Evolutionary conservation across 2,113 vertebrate genomes (phyloP), one percentile per base, ranked within the genome.

Genomic region (Thunnus thynnus): DNA sequence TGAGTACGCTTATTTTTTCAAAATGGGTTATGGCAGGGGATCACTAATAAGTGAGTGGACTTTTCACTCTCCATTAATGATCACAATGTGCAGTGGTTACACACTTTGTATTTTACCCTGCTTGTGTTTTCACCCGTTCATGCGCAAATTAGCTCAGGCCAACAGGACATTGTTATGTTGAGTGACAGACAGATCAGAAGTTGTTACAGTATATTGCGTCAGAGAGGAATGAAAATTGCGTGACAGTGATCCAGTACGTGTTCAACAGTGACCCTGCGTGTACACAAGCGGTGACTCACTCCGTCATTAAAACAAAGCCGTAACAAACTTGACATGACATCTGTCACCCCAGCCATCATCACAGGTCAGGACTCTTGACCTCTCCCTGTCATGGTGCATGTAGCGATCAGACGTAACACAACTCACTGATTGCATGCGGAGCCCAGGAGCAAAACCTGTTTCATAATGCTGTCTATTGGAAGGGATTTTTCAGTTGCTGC

Each of bases 261-360:
- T 85, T 78, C 72, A 84, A 78, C 86, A 83, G 68, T 69, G 72
- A 77, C 74, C 80, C 80, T 25, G 52, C n/a, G 50, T 61, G 54
- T 32, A 84, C 76, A 54, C 27, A 3, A 27, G 74, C 79, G 25
- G 70, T 90, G 88, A 91, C 76, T 89, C 82, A 73, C 56, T 79
- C 76, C 56, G 72, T 90, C 91, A 91, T 91, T 89, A 90, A 89
- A 91, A 87, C 81, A 88, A 85, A 88, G 83, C 88, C 65, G 71
- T 91, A 86, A 86, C 91, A 91, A 91, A 91, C 82, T 82, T 90
- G 88, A 92, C 89, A 87, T 91, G 92, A 91, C 92, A 93, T 93
- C 89, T 93, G 90, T 92, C 92, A 92, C 57, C 86, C 83, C 64
- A 52, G 79, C 86, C 86, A 89, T 93, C 93, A 91, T 92, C 86